phyloP scores from a whole-genome alignment of 1,140 invertebrate species.

The Saccostrea echinata region DNA sequence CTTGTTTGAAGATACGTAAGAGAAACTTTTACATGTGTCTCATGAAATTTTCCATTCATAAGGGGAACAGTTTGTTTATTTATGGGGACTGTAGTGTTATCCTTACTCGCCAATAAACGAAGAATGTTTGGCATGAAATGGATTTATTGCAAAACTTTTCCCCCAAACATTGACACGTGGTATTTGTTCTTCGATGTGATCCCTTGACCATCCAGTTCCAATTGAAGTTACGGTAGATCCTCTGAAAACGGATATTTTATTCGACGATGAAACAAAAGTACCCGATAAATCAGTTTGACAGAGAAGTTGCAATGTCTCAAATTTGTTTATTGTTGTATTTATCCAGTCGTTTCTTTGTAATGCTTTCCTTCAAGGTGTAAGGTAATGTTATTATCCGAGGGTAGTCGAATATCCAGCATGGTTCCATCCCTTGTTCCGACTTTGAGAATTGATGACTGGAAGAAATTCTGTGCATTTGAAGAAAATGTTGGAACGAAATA shows the following conservation, averaged over 20 bases:
- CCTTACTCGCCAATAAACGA: slow-evolving; percentile 62
- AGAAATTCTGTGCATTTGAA: slow-evolving; percentile 19
- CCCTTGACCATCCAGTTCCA: slow-evolving; percentile 41
- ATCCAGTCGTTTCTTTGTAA: slow-evolving; percentile 59
- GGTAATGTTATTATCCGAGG: background rate
- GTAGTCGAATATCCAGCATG: slow-evolving; percentile 44
- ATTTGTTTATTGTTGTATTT: slow-evolving; percentile 55
- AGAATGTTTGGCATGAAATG: slow-evolving; percentile 66
- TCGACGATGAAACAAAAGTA: slow-evolving; percentile 58
- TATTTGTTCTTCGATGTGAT: slow-evolving; percentile 72
- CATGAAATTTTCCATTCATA: background rate
- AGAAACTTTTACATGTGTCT: slow-evolving; percentile 11
- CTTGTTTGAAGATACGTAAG: slow-evolving; percentile 36
- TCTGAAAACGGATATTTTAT: slow-evolving; percentile 63
- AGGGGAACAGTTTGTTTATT: background rate
- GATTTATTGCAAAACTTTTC: slow-evolving; percentile 62
- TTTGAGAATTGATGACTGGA: slow-evolving; percentile 52
- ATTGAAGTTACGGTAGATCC: slow-evolving; percentile 63
- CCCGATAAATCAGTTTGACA: slow-evolving; percentile 66
- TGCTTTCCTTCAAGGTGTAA: slow-evolving; percentile 53
- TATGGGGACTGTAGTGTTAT: slow-evolving; percentile 52
- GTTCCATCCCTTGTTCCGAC: slow-evolving; percentile 55
- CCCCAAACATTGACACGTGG: slow-evolving; percentile 68
- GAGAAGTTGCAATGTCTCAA: slow-evolving; percentile 61
- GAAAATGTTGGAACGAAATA: slow-evolving; percentile 68